A percentile compares a stretch with the other conserved stretches of the same genome.
These are phyloP conservation scores for Pyralis farinalis DNA, from an alignment of 2,888 invertebrate genomes.

Conservation along the genomic window DNA sequence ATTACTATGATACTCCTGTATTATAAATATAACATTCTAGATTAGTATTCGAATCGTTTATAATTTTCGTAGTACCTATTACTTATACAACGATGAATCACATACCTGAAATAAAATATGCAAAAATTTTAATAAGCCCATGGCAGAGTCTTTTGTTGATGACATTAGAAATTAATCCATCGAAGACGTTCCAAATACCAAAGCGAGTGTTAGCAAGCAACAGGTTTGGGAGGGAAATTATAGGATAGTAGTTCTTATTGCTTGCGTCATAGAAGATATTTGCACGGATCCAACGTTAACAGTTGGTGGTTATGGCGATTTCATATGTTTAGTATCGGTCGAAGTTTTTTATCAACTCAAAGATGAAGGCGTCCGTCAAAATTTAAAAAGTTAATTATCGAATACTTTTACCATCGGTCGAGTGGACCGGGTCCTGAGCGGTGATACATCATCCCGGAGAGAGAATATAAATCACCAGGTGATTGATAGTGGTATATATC, in stretches of 20 bases:
- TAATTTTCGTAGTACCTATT: constrained; percentile 19
- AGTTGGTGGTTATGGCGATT: constrained; percentile 18
- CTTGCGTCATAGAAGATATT: constrained; percentile 17
- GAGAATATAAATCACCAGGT: constrained; percentile 74
- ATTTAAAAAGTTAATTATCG: constrained; percentile 79
- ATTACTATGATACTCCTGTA: constrained; percentile 2
- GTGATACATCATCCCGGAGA: constrained; percentile 71
- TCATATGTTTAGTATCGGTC: constrained; percentile 20
- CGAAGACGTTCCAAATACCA: constrained; percentile 30
- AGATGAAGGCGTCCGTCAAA: constrained; percentile 73
- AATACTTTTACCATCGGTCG: constrained; percentile 62
- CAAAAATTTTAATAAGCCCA: constrained; percentile 41
- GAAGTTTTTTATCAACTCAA: constrained; percentile 28
- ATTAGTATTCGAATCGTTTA: constrained; percentile 9
- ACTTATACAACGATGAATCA: constrained; percentile 23
- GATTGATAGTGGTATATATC: constrained; percentile 76
- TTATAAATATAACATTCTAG: constrained; percentile 6
- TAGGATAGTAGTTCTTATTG: constrained; percentile 16
- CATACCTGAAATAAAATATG: constrained; percentile 29
- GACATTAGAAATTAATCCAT: constrained; percentile 39
- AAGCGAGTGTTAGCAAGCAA: constrained; percentile 30
- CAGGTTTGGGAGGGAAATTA: constrained; percentile 26
- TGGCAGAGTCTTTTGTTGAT: constrained; percentile 40
- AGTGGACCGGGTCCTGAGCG: constrained; percentile 41
- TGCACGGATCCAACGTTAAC: constrained; percentile 16